Percentiles rank a stretch among this genome's conserved stretches.
Evolutionary conservation across 1,140 invertebrate genomes (phyloP).

Genomic region (Rhagoletis pomonella): DNA sequence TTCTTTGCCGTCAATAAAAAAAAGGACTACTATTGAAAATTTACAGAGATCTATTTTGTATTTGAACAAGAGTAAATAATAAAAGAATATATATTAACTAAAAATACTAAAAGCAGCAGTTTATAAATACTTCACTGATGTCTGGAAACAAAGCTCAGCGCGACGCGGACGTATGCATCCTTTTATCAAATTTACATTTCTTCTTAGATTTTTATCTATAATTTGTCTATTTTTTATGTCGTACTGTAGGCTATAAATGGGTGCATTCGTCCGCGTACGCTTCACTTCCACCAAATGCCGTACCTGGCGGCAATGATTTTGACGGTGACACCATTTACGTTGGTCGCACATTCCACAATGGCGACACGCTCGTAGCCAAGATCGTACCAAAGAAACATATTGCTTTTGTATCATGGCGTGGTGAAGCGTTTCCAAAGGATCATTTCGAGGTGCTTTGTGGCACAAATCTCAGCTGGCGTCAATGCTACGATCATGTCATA

Average conservation of each 20-base stretch:
- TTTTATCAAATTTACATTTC: neutral
- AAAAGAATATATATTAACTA: neutral
- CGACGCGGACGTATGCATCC: slow-evolving; percentile 30
- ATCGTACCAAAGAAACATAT: slow-evolving; percentile 73
- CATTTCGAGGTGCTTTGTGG: slow-evolving; percentile 75
- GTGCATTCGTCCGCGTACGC: slow-evolving; percentile 70
- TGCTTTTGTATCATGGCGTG: slow-evolving; percentile 74
- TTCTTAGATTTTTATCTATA: neutral
- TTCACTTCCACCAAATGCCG: slow-evolving; percentile 71
- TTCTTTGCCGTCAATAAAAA: slow-evolving; percentile 71
- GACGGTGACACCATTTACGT: slow-evolving; percentile 75
- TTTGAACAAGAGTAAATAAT: neutral
- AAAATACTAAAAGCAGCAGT: no score
- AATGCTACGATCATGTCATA: slow-evolving; percentile 75
- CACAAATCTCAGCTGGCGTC: slow-evolving; percentile 75
- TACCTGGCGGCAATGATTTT: slow-evolving; percentile 75
- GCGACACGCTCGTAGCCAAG: slow-evolving; percentile 74
- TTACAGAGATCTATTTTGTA: slow-evolving; percentile 2
- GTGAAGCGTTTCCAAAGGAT: slow-evolving; percentile 70
- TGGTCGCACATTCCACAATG: slow-evolving; percentile 74
- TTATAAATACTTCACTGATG: neutral
- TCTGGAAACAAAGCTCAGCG: neutral
- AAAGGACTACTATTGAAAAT: neutral
- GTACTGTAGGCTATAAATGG: slow-evolving; percentile 64
- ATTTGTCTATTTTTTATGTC: slow-evolving; percentile 2